Evolutionary conservation across 2,797 vertebrate genomes (phyloP), one percentile per base, ranked within the genome.

Genomic region (Siniperca obscura): DNA sequence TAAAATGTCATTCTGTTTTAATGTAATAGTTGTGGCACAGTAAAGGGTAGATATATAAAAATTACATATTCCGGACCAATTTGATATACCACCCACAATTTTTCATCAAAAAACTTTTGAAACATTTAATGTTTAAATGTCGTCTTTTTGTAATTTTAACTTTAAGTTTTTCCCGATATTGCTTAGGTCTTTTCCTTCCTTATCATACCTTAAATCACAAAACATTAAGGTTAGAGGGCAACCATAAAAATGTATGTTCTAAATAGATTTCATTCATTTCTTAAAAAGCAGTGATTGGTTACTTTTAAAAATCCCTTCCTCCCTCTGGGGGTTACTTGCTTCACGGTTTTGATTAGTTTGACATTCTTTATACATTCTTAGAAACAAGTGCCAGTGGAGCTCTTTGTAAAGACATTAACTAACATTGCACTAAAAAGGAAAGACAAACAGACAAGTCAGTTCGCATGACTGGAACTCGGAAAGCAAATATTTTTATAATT

Each of bases 291-390:
- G 30, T 34, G 48, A 19, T 21, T 52, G 48, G 4, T 52, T 53
- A n/a, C 38, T 40, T 13, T 44, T 4, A 8, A 55, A 61, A 21
- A 0, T 0, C 2, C 2, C 3, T 38, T 46, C n/a, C 3, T 34
- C 12, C 25, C 36, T 59, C n/a, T 61, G 30, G 17, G 19, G 19
- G 21, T 57, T 40, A 25, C 30, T 22, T 10, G 11, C 40, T 38
- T 46, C 21, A 55, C 3, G 0, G 14, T 34, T 55, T 46, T 12
- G 13, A 34, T 55, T 21, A 13, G 17, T 19, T n/a, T 71, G 19
- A 60, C 40, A n/a, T 53, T 44, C 7, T 59, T 59, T 34, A 59
- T 34, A 36, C 11, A 53, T 30, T 50, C 60, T 67, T 38, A 36
- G 17, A 36, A 50, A 40, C 10, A 14, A 16, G 50, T 25, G 19